Conservation (phyloP, 2,113 vertebrate species). For the Ornithorhynchus anatinus region DNA sequence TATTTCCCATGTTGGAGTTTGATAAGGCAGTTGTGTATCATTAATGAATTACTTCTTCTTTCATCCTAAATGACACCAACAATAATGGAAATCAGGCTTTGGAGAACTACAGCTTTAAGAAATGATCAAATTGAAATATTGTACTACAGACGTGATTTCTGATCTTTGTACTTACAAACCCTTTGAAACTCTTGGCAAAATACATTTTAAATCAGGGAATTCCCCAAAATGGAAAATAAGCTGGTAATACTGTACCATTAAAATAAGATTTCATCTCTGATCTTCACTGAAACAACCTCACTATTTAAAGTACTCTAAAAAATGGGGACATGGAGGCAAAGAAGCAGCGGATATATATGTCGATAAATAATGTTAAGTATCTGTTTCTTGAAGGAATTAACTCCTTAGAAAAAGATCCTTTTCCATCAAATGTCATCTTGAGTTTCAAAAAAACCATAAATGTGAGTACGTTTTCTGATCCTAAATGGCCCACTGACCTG, state of each 20-base stretch:
- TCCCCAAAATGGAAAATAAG: slow-evolving; percentile 45
- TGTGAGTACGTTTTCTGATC: slow-evolving; percentile 18
- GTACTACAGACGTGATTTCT: background rate
- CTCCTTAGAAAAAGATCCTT: slow-evolving; percentile 32
- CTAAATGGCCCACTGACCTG: slow-evolving; percentile 41
- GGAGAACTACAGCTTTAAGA: slow-evolving; percentile 1
- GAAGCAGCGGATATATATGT: background rate
- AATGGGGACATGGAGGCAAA: background rate
- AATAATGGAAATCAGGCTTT: slow-evolving; percentile 35
- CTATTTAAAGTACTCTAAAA: slow-evolving; percentile 17
- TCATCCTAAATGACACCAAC: slow-evolving; percentile 19
- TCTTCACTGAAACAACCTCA: slow-evolving; percentile 14
- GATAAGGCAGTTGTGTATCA: slow-evolving; percentile 56
- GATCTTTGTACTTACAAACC: slow-evolving; percentile 24
- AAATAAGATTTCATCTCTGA: slow-evolving; percentile 36
- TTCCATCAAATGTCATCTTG: slow-evolving; percentile 52
- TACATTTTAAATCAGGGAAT: slow-evolving; percentile 37
- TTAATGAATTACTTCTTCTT: slow-evolving; percentile 49
- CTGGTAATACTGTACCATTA: background rate
- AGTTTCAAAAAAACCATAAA: slow-evolving; percentile 45
- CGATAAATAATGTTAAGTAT: slow-evolving; percentile 45
- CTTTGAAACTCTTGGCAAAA: slow-evolving; percentile 36
- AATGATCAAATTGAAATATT: background rate
- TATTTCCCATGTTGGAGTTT: slow-evolving; percentile 44
- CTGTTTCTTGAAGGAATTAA: slow-evolving; percentile 36